Evolutionary conservation across 2,797 vertebrate genomes (phyloP), one percentile per base, ranked within the genome.

Genomic region (Danio choprae): DNA sequence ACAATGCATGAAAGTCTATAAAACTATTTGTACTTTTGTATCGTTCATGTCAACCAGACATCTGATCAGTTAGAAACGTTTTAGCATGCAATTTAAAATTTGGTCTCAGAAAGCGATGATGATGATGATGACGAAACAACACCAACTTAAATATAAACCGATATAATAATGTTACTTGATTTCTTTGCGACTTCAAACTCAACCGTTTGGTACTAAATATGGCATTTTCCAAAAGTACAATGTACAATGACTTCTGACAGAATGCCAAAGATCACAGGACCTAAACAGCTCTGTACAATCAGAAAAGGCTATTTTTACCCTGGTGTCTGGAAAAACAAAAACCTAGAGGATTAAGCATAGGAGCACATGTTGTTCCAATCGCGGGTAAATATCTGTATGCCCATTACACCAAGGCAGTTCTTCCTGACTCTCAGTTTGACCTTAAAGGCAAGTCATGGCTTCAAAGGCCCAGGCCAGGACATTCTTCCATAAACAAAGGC

Each of bases 401-500:
- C 71, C 63, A 67, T 59, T 80, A 64, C 46, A 75, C 62, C 43
- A 74, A 64, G 50, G 38, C 50, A 63, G 70, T 70, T 72, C 68
- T 74, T 81, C 76, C 84, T 80, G 81, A 79, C 53, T 76, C 70
- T 67, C 65, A 18, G 76, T 62, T 87, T 75, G 74, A 81, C 84
- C 80, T 83, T 78, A 85, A 69, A 81, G 55, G 83, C 58, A 80
- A 64, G 53, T 44, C 68, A 71, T 78, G 48, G 53, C 79, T 87
- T 89, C 81, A 86, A 87, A 87, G 74, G 60, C 44, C 71, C 78
- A 80, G 67, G 75, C 56, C 85, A 86, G 86, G 86, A 87, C 58
- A 51, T 82, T 84, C 74, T 74, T 86, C 71, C 60, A 81, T 81
- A 86, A 89, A 88, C 86, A 88, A 85, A 80, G 81, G 65, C 81